Evolutionary conservation across 2,797 vertebrate species (phyloP), one percentile per base, ranked within the genome.

Genomic region (Euthynnus affinis): DNA sequence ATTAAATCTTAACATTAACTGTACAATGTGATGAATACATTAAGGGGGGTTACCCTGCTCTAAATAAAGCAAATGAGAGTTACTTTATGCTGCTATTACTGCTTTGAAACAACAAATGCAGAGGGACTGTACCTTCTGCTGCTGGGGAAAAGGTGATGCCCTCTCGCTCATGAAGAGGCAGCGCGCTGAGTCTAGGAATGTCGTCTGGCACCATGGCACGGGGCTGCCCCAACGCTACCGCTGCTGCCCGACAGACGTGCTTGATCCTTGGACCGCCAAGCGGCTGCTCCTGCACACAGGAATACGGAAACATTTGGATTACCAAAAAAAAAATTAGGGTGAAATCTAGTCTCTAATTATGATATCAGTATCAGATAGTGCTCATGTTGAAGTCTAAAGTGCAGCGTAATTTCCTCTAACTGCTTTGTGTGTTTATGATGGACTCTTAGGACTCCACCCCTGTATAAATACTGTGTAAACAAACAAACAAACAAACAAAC

Each of bases 191-290:
- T 58, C 97, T 91, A 42, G 97, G 97, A 74, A 98, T 96, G 32
- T 98, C 96, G 48, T 97, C 97, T 0, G 97, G 96, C n/a, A 98
- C 95, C 96, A 97, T 95, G 57, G 97, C 97, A 3, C 97, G 96
- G 9, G 97, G 96, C 87, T 97, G 96, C 6, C 97, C 97, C 72
- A 98, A 83, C 14, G 97, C 97, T 81, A 98, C 97, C 0, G 97
- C 96, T 5, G 97, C 97, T 18, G 97, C 97, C 27, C 97, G 95
- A 65, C 97, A 98, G 37, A 98, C 97, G 0, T 98, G 97, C 88
- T 98, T 98, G 89, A 98, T 98, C 63, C 97, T 95, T 1, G 97
- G 97, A 17, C 97, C 97, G 14, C 90, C 91, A 6, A 95, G 72
- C 1, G 83, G 89, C 74, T 94, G 92, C 74, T 92, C 93, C 93